Base-by-base conservation (phyloP, 2,888 invertebrate species). In the Parnassius smintheus region DNA sequence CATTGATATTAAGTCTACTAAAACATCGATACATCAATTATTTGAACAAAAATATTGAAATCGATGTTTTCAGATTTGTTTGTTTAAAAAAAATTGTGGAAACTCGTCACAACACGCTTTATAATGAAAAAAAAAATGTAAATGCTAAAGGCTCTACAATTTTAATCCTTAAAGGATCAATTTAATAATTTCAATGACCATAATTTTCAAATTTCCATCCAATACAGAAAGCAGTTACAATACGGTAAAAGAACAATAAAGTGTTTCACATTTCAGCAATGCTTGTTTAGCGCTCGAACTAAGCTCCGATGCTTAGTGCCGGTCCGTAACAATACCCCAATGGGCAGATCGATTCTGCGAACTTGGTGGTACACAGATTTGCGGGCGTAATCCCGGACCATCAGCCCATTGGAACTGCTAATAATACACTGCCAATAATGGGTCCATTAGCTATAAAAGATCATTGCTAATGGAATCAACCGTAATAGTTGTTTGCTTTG, bases 331-430 rank as follows among this genome's bases (percentile, higher is more conserved):
- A 55, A 55, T 55, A 18, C 55, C 9, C 25, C 25, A n/a, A 45
- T 35, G 9, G 44, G 4, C 18, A 12, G 44, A 45, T 44, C 12
- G 45, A 55, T 45, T 45, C 22, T 13, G 45, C n/a, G 12, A 41
- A 41, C 53, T 13, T 12, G 41, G 8, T 12, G 42, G 18, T 45
- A 35, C 13, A 55, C 55, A 45, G 55, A 55, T 55, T 55, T 55
- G 55, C 55, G 41, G 44, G 12, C 55, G 55, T 55, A 55, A 55
- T 55, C 55, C 10, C 13, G 22, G 53, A 13, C 35, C 41, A 42
- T 11, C 53, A 41, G 42, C 10, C 18, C 13, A 18, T 49, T 49
- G 49, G 13, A 13, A 49, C 49, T 13, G 13, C 49, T 13, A 49
- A 49, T 13, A 49, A 13, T 13, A 12, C 49, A 49, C 8, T 13